Evolutionary conservation across 2,888 invertebrate genomes (phyloP), one percentile per base, ranked within the genome.

Genomic region (Drosophila heteroneura): DNA sequence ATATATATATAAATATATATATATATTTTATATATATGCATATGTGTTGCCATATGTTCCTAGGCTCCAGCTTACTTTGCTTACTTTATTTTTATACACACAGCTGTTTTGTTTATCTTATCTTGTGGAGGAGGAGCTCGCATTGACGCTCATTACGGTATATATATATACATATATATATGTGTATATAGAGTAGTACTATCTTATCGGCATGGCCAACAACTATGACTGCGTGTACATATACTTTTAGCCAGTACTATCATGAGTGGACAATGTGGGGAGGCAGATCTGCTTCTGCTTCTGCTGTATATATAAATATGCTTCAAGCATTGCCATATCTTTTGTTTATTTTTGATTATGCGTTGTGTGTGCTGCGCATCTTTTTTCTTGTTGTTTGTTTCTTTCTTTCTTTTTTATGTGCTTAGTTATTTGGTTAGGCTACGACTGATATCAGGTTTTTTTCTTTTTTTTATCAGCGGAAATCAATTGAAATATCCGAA

Each of bases 21-120:
- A 39, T 62, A 57, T 60, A n/a, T 65, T 41, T n/a, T 32, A 14
- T 33, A 30, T 33, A 26, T 22, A 33, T 32, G 30, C 61, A 39
- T 62, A 33, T 60, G 41, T 30, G 26, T 30, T 47, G 26, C 10
- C 12, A 16, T 51, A 14, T 58, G 16, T 68, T 54, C 52, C 26
- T 67, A 39, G 70, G 60, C 70, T 77, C 60, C 66, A 89, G 76
- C 84, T 84, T 84, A 85, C 72, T 87, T 84, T 74, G 76, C 82
- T 60, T 74, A 74, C 58, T 41, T 56, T 39, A 39, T 3, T 41
- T 70, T 68, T 74, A 59, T 90, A 72, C 76, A 90, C 90, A 90
- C 85, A 85, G 85, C 85, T 85, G 85, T 85, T 85, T 90, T 82
- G 63, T 74, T 76, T 83, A 84, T 89, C 89, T 84, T 80, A 84